A percentile compares a stretch with the other conserved stretches of the same genome.
These are phyloP conservation scores for Bufo bufo DNA, from an alignment of 2,113 vertebrate species.

Conservation along the genomic window DNA sequence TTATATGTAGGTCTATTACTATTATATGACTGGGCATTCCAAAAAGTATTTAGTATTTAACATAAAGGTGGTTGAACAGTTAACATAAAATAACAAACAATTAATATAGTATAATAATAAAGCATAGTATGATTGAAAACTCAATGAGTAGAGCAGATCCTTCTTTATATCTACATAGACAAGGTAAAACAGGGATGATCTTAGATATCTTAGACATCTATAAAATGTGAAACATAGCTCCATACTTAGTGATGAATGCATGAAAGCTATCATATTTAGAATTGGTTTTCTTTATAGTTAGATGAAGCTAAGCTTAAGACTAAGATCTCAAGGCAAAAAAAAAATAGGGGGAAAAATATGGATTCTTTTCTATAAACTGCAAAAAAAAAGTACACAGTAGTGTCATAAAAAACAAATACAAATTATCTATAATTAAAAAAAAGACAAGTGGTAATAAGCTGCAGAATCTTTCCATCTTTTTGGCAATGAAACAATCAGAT, in stretches of 20 bases:
- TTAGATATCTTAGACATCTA: not conserved
- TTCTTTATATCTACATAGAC: not conserved
- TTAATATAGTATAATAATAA: not conserved
- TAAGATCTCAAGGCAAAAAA: not conserved
- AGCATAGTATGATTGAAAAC: not conserved
- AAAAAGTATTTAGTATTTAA: not conserved
- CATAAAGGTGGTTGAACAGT: not conserved
- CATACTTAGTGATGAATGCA: not conserved
- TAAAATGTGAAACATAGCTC: not conserved
- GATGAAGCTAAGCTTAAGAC: not conserved
- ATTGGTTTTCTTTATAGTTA: not conserved
- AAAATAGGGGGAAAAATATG: not conserved
- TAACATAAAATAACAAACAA: not conserved
- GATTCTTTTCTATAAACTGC: not conserved
- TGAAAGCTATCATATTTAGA: too few relatives aligned
- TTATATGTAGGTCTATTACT: not conserved
- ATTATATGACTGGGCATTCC: not conserved
- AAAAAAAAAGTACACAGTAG: not conserved
- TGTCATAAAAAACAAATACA: too few relatives aligned
- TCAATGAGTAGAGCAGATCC: not conserved
- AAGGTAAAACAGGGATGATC: not conserved
- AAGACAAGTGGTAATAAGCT: not conserved
- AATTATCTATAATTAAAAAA: not conserved
- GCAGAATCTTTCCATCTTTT: not conserved
- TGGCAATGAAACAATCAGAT: conserved; percentile 50